Evolutionary conservation across 2,113 vertebrate species (phyloP), one percentile per base, ranked within the genome.

Genomic region (Odocoileus hemionus): DNA sequence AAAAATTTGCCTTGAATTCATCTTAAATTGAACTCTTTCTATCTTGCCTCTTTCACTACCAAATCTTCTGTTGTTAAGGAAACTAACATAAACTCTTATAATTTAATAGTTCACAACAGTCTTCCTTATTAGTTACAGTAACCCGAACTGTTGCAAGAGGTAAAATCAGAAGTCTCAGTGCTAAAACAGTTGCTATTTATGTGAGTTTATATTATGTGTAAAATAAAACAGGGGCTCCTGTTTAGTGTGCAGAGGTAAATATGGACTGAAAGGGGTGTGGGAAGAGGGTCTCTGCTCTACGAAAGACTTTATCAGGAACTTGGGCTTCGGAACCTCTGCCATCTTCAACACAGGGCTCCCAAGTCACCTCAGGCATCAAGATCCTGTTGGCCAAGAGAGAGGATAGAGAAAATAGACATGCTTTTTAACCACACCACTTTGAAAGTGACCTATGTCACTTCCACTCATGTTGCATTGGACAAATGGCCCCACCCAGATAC

Each of bases 1-100:
- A 85, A 89, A 80, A 98, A 85, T 89, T 79, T 90, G n/a, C 58
- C 39, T 95, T 89, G 33, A 26, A 82, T 47, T 89, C n/a, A 76
- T 54, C 64, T 30, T 54, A 60, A 95, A 91, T 84, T 47, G 13
- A 93, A 80, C 16, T 85, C 26, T 96, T 91, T 89, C 57, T 61
- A 86, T 70, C 11, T 50, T 45, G 54, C 23, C 47, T 93, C 14
- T 94, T 96, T 90, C 19, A 11, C 30, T 80, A 86, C 30, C 43
- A 91, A 33, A 78, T 91, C 79, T 93, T 83, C 54, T 89, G 30
- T 78, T 91, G 28, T 80, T 78, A 90, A 91, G 50, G 16, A 93
- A 93, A 89, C 45, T 39, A 83, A 47, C 6, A 50, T 19, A 25
- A 82, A 52, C 19, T 26, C 90, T 64, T 57, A 57, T 58, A 16